Conservation (phyloP, 2,113 vertebrate species). For the Erythrocebus patas region DNA sequence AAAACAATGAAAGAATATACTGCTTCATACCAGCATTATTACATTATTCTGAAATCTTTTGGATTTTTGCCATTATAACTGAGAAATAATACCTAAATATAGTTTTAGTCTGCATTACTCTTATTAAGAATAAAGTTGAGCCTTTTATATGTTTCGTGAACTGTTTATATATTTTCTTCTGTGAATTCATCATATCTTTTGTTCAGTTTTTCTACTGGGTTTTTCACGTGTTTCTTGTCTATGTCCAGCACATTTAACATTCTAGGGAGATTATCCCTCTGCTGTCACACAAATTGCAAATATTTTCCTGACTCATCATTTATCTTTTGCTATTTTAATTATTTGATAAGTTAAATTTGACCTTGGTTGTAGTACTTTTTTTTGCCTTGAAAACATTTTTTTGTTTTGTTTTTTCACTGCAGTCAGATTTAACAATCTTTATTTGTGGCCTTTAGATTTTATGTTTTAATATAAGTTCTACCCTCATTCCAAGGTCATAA, state of each 20-base stretch:
- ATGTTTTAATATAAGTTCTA: not conserved
- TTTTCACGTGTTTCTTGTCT: not conserved
- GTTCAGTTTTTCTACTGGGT: not conserved
- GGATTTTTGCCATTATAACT: not conserved
- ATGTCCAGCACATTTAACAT: not conserved
- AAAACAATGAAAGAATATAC: not conserved
- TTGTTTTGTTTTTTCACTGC: not conserved
- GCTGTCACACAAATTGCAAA: not conserved
- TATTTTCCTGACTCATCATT: not conserved
- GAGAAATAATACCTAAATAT: not conserved
- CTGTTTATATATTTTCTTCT: not conserved
- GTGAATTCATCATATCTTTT: not conserved
- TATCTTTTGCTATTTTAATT: slow-evolving; percentile 16
- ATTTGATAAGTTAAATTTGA: slow-evolving; percentile 26
- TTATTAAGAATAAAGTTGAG: not conserved
- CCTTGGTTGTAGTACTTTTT: not conserved
- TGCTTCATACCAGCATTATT: not conserved
- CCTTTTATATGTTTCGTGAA: not conserved
- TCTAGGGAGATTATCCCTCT: not conserved
- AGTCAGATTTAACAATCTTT: slow-evolving; percentile 12
- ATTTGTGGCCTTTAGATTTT: not conserved
- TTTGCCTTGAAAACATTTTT: not conserved
- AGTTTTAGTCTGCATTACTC: not conserved
- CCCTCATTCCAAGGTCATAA: not conserved
- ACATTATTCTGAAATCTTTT: not conserved